A percentile compares a stretch with the other conserved stretches of the same genome.
Conservation (phyloP, 2,113 vertebrate species). For the Gallinago undulata region DNA sequence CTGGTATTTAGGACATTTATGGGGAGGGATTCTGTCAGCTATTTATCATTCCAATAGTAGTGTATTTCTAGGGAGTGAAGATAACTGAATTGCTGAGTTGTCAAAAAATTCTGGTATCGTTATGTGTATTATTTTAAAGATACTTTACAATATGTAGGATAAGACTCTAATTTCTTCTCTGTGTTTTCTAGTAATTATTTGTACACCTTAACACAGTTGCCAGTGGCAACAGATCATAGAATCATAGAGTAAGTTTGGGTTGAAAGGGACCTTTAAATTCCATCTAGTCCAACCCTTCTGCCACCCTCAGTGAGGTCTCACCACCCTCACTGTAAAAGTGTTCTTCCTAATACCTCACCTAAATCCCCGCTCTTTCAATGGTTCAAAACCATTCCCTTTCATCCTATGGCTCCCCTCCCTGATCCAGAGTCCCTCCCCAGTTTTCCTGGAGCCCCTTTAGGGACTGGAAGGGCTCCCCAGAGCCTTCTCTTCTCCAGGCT, state of each 20-base stretch:
- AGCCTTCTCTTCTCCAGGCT: background rate
- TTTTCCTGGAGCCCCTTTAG: background rate
- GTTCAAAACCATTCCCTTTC: background rate
- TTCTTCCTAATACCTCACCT: background rate
- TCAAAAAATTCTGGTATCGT: background rate
- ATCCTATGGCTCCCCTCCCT: background rate
- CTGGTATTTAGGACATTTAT: background rate
- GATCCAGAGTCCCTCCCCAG: background rate
- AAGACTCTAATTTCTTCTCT: background rate
- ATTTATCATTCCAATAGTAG: background rate
- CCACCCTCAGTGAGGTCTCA: background rate
- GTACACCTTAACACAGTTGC: background rate
- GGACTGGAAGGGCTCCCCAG: rapidly evolving
- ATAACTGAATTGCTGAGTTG: background rate
- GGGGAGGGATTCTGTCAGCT: background rate
- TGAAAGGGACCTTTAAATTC: background rate
- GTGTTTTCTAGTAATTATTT: background rate
- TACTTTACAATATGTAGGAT: background rate
- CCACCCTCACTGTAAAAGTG: background rate
- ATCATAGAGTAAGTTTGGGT: background rate
- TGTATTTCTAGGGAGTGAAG: background rate
- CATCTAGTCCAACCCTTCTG: no score
- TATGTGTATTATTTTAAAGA: background rate
- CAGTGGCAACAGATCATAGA: background rate
- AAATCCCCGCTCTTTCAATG: background rate